Evolutionary conservation across 2,888 invertebrate genomes (phyloP).

Genomic region (Gastrophysa polygoni): DNA sequence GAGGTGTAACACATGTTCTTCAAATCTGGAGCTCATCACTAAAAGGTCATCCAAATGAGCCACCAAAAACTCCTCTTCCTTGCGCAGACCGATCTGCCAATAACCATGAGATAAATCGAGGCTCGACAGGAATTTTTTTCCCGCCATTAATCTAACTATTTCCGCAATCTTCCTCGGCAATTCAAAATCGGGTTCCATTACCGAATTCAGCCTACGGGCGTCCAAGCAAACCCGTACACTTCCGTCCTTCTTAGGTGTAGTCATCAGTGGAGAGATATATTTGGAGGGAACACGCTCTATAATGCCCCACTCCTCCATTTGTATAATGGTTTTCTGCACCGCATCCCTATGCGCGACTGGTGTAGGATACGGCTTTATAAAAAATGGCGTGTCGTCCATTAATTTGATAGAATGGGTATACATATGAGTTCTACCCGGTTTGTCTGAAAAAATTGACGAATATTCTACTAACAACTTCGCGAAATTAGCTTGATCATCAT

Average conservation of each 20-base stretch:
- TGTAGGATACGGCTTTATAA: conserved; percentile 19
- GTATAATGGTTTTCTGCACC: conserved; percentile 3
- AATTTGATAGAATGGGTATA: conserved; percentile 16
- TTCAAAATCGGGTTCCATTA: conserved; percentile 24
- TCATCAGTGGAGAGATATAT: conserved; percentile 10
- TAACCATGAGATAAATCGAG: conserved; percentile 39
- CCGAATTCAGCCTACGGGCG: conserved; percentile 17
- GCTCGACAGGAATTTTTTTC: conserved; percentile 24
- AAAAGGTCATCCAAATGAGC: too few relatives aligned
- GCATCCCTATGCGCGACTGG: conserved; percentile 18
- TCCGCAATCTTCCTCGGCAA: conserved; percentile 25
- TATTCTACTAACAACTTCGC: background rate
- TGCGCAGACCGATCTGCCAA: conserved; percentile 36
- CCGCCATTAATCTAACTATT: conserved; percentile 31
- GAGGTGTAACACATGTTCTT: too few relatives aligned
- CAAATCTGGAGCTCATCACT: too few relatives aligned
- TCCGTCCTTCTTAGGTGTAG: conserved; percentile 11
- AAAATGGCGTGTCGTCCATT: conserved; percentile 7
- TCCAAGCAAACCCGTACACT: conserved; percentile 21
- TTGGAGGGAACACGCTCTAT: conserved; percentile 13
- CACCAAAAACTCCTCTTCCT: too few relatives aligned
- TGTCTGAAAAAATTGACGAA: conserved; percentile 12
- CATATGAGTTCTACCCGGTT: conserved; percentile 11
- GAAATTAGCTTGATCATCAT: background rate
- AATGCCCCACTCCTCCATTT: conserved; percentile 18